Percentiles rank a stretch among this genome's conserved stretches.
Conservation (phyloP, 2,113 vertebrate species). For the Danionella cerebrum region DNA sequence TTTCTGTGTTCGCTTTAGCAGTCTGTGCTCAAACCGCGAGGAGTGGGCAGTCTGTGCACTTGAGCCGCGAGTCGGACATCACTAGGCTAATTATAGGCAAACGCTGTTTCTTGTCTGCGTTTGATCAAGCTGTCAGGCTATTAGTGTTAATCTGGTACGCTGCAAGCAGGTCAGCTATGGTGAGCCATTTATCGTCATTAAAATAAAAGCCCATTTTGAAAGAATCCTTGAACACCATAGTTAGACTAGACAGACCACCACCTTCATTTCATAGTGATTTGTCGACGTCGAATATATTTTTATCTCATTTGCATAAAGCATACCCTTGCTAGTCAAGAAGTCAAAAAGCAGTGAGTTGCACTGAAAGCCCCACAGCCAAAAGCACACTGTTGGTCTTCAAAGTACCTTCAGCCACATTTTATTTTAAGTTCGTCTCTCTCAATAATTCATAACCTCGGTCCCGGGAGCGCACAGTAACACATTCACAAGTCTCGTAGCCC, state of each 20-base stretch:
- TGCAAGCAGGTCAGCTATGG: background rate
- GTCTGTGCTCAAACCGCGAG: background rate
- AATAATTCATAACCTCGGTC: slow-evolving; percentile 37
- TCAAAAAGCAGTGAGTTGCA: background rate
- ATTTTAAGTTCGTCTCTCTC: slow-evolving; percentile 33
- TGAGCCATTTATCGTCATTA: background rate
- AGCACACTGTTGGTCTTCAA: background rate
- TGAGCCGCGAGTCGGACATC: background rate
- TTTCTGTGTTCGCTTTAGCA: background rate
- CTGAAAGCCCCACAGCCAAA: background rate
- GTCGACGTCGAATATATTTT: background rate
- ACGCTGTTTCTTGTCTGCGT: background rate
- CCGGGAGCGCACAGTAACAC: background rate
- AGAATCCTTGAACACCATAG: background rate
- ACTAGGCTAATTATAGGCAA: slow-evolving; percentile 4
- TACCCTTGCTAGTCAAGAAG: background rate
- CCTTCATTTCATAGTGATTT: background rate
- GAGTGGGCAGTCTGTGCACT: background rate
- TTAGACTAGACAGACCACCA: background rate
- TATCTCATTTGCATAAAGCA: background rate
- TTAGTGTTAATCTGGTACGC: background rate
- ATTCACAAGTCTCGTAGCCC: background rate
- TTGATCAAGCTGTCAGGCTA: background rate
- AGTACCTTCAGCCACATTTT: background rate
- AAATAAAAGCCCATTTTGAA: background rate